Base-by-base conservation (phyloP, 2,797 vertebrate genomes). In the Syndactyla subalaris region DNA sequence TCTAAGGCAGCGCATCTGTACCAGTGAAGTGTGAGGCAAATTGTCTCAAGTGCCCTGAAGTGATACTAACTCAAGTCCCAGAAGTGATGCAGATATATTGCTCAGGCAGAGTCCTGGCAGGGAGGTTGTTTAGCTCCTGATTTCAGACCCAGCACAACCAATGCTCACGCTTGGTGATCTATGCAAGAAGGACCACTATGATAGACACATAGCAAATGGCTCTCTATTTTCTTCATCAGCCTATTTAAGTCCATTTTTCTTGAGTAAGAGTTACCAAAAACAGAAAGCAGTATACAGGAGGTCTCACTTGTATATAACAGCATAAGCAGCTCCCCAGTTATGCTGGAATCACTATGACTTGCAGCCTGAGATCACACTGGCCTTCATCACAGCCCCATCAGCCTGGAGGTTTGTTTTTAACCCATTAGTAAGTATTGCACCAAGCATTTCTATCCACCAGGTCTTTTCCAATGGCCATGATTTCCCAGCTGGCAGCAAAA, bases 11-110 rank as follows among this genome's bases (percentile, higher is more conserved):
- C 2, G 0, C 8, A 21, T 85, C 91, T 90, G 76, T 46, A 90
- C 66, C 36, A 63, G 46, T 85, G 70, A 95, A 95, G 77, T 85
- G 77, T 66, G 24, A 95, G 79, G 92, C 70, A 86, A 96, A 94
- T 86, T 88, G 85, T 94, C 93, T 95, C 90, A 88, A 95, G 85
- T 85, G 80, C 83, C 83, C 79, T 94, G 57, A 82, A 94, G 85
- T 93, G 93, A 73, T 38, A 41, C 67, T 92, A 90, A 86, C 77
- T 90, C 83, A 71, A 11, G 0, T 63, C 83, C 74, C 67, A 87
- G 77, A 90, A 88, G 51, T 8, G 55, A 84, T 55, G 57, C 58
- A 90, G 77, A 90, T 63, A 46, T 21, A 79, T 67, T 73, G 79
- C 88, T 92, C 36, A 59, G 89, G 68, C 67, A 89, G n/a, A 89